Base-by-base conservation (phyloP, 2,797 vertebrate species). In the Rhinogobio ventralis region DNA sequence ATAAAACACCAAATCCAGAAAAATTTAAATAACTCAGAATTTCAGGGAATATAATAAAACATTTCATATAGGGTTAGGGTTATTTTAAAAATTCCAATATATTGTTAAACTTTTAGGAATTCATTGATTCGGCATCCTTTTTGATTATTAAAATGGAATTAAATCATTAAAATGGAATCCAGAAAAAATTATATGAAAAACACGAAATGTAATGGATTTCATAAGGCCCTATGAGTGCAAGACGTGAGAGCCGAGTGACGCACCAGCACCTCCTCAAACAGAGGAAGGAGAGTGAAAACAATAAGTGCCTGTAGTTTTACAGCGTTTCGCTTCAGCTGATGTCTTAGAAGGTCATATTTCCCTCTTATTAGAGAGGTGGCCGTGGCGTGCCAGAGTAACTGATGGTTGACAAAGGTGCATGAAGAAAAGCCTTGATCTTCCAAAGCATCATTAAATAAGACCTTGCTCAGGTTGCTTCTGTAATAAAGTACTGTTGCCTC, bases 391-490 rank as follows among this genome's bases (percentile, higher is more conserved):
- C 83, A 72, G 82, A 87, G 81, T 68, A 88, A 90, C 68, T 85
- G 85, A 74, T 57, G 75, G 46, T 80, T 78, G 86, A 90, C 88
- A 86, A 81, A 85, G 71, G 84, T 62, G 86, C 87, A 72, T 81
- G 46, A 11, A 57, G 76, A 89, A 79, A 81, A 86, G 81, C 85
- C 88, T 86, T 86, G 81, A 84, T 66, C 25, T 79, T 72, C 85
- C 83, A 88, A 89, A 88, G 86, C 86, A 79, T 88, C 84, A 87
- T 86, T 91, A 90, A 90, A 89, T 85, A 72, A 90, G 90, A 90
- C 87, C 86, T 91, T 90, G 88, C 86, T 89, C 86, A 81, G 86
- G 85, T 79, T 79, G 85, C 89, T 86, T 89, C 62, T 55, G 82
- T 74, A 74, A 83, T 89, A 66, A 87, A 87, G 84, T 72, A 81